These are phyloP conservation scores for Ammospiza nelsoni DNA, from an alignment of 2,113 vertebrate genomes.

Conservation along the genomic window DNA sequence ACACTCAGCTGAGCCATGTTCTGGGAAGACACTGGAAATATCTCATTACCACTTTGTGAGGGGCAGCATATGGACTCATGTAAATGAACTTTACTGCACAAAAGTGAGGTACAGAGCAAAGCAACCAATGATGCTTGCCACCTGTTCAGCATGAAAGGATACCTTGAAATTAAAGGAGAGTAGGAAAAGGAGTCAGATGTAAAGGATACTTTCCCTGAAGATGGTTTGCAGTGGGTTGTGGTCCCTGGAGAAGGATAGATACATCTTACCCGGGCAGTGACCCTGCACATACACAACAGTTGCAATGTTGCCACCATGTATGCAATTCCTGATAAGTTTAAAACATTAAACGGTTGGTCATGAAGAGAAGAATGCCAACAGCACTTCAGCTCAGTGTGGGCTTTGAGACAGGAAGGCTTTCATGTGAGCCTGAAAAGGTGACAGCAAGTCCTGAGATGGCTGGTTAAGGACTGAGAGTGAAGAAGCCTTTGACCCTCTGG, in stretches of 20 bases:
- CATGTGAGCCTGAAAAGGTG: not conserved
- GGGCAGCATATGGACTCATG: not conserved
- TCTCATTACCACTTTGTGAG: not conserved
- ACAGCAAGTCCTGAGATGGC: not conserved
- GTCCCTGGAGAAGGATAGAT: not conserved
- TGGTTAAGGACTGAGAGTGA: not conserved
- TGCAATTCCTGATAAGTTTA: not conserved
- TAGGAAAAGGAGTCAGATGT: conserved; percentile 1
- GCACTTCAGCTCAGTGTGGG: not conserved
- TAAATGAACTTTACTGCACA: not conserved
- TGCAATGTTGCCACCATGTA: not conserved
- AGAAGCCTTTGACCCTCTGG: not conserved
- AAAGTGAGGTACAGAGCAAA: not conserved
- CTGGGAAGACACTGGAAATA: not conserved
- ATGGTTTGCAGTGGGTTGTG: not conserved
- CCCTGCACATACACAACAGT: not conserved
- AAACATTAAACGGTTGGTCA: not conserved
- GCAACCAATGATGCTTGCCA: conserved; percentile 7
- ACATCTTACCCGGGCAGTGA: not conserved
- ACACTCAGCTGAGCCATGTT: not conserved
- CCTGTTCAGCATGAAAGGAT: conserved; percentile 31
- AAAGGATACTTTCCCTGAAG: conserved; percentile 23
- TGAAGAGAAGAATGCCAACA: not conserved
- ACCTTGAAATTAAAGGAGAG: conserved; percentile 46
- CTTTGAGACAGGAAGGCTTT: not conserved